Conservation (phyloP, 2,888 invertebrate genomes). For the Philereme transversata region DNA sequence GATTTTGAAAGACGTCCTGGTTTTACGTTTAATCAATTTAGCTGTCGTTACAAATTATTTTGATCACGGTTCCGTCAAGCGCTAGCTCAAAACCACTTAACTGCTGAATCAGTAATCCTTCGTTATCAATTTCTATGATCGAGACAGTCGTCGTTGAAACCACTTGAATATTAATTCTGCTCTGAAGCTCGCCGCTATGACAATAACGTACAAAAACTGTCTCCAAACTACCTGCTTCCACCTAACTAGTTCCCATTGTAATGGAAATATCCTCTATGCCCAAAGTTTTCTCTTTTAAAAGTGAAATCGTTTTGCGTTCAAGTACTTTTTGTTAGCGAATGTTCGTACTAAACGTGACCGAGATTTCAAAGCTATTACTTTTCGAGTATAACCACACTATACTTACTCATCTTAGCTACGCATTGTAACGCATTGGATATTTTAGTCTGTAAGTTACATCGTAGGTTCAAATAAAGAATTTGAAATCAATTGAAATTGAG, state of each 20-base stretch:
- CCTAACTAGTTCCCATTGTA: constrained; percentile 47
- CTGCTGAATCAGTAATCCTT: constrained; percentile 5
- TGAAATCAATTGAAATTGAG: no score
- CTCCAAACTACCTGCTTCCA: constrained; percentile 30
- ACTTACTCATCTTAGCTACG: no score
- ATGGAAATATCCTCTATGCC: constrained; percentile 40
- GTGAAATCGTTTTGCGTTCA: constrained; percentile 24
- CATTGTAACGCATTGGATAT: no score
- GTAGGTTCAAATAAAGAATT: no score
- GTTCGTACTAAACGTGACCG: constrained; percentile 20
- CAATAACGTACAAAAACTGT: constrained; percentile 23
- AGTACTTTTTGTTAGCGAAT: constrained; percentile 20
- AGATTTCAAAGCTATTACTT: constrained; percentile 15
- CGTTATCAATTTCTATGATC: constrained; percentile 1
- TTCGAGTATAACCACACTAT: constrained; percentile 17
- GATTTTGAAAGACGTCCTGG: no score
- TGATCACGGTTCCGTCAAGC: background rate
- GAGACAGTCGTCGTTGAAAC: constrained; percentile 2
- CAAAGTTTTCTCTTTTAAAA: constrained; percentile 23
- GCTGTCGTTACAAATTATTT: no score
- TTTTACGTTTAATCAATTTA: no score
- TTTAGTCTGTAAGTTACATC: no score
- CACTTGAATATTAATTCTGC: constrained; percentile 5
- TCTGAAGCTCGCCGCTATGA: constrained; percentile 16
- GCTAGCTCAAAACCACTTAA: background rate